Percentiles rank a stretch among this genome's conserved stretches.
These are phyloP conservation scores for Poeciliopsis infans DNA, from an alignment of 2,797 vertebrate species.

Conservation along the genomic window DNA sequence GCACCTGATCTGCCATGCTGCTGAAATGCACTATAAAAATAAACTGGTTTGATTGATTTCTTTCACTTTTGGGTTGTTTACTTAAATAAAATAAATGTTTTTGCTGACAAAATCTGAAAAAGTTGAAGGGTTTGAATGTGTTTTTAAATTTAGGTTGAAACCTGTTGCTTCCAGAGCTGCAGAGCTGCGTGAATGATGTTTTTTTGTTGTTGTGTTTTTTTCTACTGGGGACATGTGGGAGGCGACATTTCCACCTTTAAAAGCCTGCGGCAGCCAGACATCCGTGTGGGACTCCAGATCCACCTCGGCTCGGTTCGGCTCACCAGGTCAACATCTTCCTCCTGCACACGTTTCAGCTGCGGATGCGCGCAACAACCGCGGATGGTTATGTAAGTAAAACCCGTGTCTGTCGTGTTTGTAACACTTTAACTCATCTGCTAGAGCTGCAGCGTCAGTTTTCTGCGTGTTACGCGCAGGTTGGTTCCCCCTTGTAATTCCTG, in stretches of 20 bases:
- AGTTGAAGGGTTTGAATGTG: background rate
- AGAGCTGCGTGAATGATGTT: background rate
- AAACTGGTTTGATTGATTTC: background rate
- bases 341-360: slow-evolving; percentile 11
- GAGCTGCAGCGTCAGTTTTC: no score
- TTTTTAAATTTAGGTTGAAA: background rate
- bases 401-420: background rate
- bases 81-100: background rate
- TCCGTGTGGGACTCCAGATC: background rate
- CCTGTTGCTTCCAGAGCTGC: background rate
- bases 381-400: slow-evolving; percentile 63
- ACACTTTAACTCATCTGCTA: background rate
- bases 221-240: background rate
- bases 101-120: background rate
- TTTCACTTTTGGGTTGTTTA: background rate
- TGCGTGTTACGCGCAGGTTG: background rate
- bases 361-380: slow-evolving; percentile 42
- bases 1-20: no score
- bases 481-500: background rate
- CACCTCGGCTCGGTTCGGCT: background rate
- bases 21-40: no score
- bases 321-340: background rate
- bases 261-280: no score
- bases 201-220: background rate
- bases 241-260: background rate